A percentile compares a stretch with the other conserved stretches of the same genome.
Evolutionary conservation across 92 coral and sea anemone genomes (phyloP).

Genomic region (Bergia puertoricense): DNA sequence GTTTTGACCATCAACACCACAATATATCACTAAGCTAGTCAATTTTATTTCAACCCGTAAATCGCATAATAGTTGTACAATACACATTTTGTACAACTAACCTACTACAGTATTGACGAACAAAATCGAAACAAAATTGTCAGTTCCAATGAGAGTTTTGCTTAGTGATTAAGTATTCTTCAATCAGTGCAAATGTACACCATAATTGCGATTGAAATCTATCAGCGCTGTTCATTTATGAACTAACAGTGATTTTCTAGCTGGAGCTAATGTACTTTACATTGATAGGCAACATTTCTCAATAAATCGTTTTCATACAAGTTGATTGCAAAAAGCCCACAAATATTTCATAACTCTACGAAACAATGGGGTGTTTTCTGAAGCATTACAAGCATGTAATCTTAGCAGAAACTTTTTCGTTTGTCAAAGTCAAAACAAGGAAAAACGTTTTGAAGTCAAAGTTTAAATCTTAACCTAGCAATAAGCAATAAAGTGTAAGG

Average conservation of each 20-base stretch:
- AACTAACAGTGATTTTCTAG: not conserved
- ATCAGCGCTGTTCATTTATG: not conserved
- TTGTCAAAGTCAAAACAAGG: not conserved
- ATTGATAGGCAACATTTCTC: not conserved
- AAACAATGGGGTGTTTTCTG: too few species aligned
- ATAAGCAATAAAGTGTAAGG: not conserved
- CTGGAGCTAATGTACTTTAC: not conserved
- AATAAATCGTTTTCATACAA: too few species aligned
- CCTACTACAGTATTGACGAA: not conserved
- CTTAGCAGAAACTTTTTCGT: too few species aligned
- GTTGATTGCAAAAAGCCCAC: too few species aligned
- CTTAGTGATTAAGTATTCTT: not conserved
- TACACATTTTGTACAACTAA: too few species aligned
- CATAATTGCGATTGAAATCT: not conserved
- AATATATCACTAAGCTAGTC: not conserved
- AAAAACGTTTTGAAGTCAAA: too few species aligned
- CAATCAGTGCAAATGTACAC: conserved; percentile 4
- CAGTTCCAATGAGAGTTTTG: not conserved
- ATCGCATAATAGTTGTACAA: not conserved
- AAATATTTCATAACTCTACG: too few species aligned
- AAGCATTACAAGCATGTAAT: too few species aligned
- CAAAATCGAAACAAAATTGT: not conserved
- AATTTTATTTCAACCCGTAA: not conserved
- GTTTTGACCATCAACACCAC: not conserved
- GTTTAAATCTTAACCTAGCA: not conserved